Percentiles rank a stretch among this genome's conserved stretches.
Conservation (phyloP, 2,797 vertebrate species). For the Paguma larvata region DNA sequence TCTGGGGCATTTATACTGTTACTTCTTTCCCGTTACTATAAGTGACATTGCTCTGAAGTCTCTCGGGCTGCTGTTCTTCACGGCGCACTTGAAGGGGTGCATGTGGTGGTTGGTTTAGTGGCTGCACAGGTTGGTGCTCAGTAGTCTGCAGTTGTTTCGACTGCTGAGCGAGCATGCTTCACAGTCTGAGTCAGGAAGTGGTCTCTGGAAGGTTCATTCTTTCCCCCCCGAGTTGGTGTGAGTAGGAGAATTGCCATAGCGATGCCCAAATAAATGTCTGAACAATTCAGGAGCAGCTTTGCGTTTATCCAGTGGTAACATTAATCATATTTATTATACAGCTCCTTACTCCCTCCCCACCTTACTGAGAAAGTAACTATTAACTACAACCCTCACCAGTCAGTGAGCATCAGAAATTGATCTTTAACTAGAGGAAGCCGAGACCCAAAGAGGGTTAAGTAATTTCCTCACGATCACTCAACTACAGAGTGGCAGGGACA, state of each 20-base stretch:
- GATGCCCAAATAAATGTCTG: not conserved
- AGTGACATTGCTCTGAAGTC: not conserved
- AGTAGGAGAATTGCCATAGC: not conserved
- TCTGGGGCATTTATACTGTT: not conserved
- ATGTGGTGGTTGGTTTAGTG: not conserved
- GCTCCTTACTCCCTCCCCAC: not conserved
- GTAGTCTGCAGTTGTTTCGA: not conserved
- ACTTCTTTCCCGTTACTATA: not conserved
- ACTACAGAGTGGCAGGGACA: not conserved
- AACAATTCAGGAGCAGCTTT: not conserved
- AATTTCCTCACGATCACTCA: not conserved
- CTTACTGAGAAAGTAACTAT: not conserved
- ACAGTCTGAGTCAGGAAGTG: not conserved
- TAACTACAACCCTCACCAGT: not conserved
- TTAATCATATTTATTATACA: not conserved
- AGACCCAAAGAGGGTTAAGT: not conserved
- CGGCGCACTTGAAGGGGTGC: not conserved
- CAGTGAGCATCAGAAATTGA: not conserved
- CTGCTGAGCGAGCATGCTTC: not conserved
- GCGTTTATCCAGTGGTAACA: not conserved
- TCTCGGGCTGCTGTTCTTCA: not conserved
- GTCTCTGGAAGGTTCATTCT: not conserved
- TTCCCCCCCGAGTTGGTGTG: not conserved
- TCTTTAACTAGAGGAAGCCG: slow-evolving; percentile 17
- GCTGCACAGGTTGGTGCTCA: not conserved